These are phyloP conservation scores for Drosophila emarginata DNA, from an alignment of 2,888 invertebrate genomes.

Conservation along the genomic window DNA sequence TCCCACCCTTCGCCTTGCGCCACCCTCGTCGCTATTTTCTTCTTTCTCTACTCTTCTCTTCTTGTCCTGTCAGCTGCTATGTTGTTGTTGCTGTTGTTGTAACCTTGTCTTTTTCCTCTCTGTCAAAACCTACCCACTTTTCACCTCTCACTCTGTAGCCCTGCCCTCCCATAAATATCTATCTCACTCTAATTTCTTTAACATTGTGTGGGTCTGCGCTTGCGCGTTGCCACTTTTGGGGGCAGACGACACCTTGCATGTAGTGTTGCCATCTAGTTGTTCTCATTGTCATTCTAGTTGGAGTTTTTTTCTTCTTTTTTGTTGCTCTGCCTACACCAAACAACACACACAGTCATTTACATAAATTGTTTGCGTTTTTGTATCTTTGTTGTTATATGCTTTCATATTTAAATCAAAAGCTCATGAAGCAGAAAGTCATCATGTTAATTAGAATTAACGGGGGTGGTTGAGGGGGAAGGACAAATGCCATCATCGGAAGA, in stretches of 20 bases:
- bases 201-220: constrained; percentile 30
- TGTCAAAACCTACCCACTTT: constrained; percentile 17
- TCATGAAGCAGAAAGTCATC: constrained; percentile 44
- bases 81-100: constrained; percentile 53
- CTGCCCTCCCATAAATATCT: constrained; percentile 1
- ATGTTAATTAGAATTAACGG: constrained; percentile 41
- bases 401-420: constrained; percentile 46
- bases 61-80: constrained; percentile 62
- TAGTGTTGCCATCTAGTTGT: constrained; percentile 57
- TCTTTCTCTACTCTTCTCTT: constrained; percentile 4
- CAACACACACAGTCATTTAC: constrained; percentile 23
- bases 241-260: constrained; percentile 44
- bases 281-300: constrained; percentile 8
- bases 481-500: constrained; percentile 1
- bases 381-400: constrained; percentile 24
- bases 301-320: constrained; percentile 14
- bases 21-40: neutral
- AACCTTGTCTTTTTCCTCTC: constrained; percentile 62
- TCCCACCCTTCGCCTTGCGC: neutral
- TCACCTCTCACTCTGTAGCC: constrained; percentile 6
- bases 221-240: constrained; percentile 41
- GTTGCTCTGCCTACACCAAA: constrained; percentile 4
- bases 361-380: constrained; percentile 35
- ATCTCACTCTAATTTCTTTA: constrained; percentile 24
- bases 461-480: constrained; percentile 6